These are phyloP conservation scores for Catocala sponsa DNA, from an alignment of 2,888 invertebrate genomes.

Conservation along the genomic window DNA sequence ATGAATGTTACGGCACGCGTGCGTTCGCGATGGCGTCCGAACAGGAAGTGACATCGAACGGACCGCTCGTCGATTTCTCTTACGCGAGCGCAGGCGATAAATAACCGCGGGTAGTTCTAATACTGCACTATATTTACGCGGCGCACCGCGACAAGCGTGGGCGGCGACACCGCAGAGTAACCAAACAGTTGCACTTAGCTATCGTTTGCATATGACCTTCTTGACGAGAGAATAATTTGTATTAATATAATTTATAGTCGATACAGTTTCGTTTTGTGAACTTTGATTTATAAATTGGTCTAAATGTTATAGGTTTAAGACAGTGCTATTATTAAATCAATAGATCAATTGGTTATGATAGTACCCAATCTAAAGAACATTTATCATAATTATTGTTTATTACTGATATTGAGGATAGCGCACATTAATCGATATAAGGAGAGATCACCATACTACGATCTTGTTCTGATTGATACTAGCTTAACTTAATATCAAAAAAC, in stretches of 20 bases:
- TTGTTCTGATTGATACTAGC: no score
- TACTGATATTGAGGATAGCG: no score
- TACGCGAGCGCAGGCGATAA: constrained; percentile 66
- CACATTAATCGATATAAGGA: no score
- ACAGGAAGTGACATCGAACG: constrained; percentile 74
- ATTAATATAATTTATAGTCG: constrained; percentile 2
- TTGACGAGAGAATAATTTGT: constrained; percentile 15
- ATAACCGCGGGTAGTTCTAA: constrained; percentile 84
- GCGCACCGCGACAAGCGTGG: constrained; percentile 66
- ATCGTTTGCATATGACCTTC: constrained; percentile 52
- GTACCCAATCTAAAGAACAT: no score
- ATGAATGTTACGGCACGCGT: constrained; percentile 56
- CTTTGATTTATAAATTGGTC: constrained; percentile 5
- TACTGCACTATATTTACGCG: constrained; percentile 82
- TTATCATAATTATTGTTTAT: no score
- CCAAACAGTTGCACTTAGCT: constrained; percentile 68
- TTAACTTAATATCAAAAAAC: no score
- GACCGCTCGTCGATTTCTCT: constrained; percentile 62
- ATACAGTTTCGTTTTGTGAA: constrained; percentile 5
- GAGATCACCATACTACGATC: no score
- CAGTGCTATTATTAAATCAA: not conserved
- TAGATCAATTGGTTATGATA: no score
- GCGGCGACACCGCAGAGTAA: constrained; percentile 69
- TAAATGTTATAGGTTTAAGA: not conserved
- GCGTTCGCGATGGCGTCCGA: constrained; percentile 65